Percentiles rank a stretch among this genome's conserved stretches.
Evolutionary conservation across 2,888 invertebrate species (phyloP).

Genomic region (Nephrotoma appendiculata): DNA sequence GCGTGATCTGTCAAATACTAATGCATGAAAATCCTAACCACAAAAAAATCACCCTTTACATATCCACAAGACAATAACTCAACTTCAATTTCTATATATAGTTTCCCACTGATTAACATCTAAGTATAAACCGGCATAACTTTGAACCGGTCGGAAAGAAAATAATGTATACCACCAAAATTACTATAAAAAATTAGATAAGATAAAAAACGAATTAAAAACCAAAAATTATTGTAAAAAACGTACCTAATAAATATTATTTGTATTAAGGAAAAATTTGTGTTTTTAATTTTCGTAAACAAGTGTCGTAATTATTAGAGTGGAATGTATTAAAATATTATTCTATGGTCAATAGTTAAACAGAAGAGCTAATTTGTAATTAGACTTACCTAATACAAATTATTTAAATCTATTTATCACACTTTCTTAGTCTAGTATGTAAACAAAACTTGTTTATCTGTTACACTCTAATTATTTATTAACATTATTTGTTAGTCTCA

Average conservation of each 20-base stretch:
- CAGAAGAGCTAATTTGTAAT: background rate
- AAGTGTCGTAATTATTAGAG: background rate
- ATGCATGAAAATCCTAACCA: too few species aligned
- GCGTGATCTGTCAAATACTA: too few species aligned
- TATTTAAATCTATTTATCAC: background rate
- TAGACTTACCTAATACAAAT: background rate
- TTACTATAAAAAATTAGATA: background rate
- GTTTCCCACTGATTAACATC: too few species aligned
- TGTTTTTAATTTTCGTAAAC: background rate
- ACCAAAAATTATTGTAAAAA: background rate
- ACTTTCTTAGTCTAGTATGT: background rate
- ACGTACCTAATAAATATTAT: background rate
- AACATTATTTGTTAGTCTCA: background rate
- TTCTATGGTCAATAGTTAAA: background rate
- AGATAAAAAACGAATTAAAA: background rate
- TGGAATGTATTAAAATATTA: background rate
- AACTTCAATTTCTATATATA: too few species aligned
- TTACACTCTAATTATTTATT: conserved; percentile 9
- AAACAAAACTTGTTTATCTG: background rate
- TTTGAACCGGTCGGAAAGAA: too few species aligned
- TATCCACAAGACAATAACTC: too few species aligned
- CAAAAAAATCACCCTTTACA: too few species aligned
- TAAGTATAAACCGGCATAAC: too few species aligned
- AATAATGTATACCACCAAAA: too few species aligned
- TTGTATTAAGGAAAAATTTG: background rate